Percentiles rank a stretch among this genome's conserved stretches.
These are phyloP conservation scores for Patella pellucida DNA, from an alignment of 2,888 invertebrate species.

Conservation along the genomic window DNA sequence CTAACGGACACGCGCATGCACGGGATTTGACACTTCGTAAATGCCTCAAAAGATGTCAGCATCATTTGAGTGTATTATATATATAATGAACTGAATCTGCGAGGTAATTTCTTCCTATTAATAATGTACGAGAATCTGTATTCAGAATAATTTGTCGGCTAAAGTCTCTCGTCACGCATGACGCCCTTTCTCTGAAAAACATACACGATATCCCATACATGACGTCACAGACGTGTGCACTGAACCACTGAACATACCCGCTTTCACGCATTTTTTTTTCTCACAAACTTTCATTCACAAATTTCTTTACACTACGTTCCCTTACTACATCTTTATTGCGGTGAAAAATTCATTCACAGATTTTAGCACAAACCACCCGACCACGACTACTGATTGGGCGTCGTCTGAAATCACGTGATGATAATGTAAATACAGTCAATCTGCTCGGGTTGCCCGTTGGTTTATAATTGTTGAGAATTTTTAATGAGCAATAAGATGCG, in stretches of 20 bases:
- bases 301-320: background rate
- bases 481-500: too few relatives aligned
- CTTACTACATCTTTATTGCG: background rate
- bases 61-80: too few relatives aligned
- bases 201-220: background rate
- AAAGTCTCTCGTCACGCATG: background rate
- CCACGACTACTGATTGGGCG: too few relatives aligned
- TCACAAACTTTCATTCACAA: background rate
- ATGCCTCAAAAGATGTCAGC: background rate
- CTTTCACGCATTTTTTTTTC: background rate
- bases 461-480: too few relatives aligned
- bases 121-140: background rate
- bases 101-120: background rate
- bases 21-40: background rate
- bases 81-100: too few relatives aligned
- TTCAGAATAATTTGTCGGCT: background rate
- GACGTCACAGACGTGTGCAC: slow-evolving; percentile 4
- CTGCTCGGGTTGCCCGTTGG: too few relatives aligned
- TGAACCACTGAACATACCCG: background rate
- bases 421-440: too few relatives aligned
- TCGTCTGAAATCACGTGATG: too few relatives aligned
- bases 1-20: background rate
- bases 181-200: background rate
- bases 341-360: background rate
- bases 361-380: too few relatives aligned